Evolutionary conservation across 2,113 vertebrate genomes (phyloP).

Genomic region (Ceyx cyanopectus): DNA sequence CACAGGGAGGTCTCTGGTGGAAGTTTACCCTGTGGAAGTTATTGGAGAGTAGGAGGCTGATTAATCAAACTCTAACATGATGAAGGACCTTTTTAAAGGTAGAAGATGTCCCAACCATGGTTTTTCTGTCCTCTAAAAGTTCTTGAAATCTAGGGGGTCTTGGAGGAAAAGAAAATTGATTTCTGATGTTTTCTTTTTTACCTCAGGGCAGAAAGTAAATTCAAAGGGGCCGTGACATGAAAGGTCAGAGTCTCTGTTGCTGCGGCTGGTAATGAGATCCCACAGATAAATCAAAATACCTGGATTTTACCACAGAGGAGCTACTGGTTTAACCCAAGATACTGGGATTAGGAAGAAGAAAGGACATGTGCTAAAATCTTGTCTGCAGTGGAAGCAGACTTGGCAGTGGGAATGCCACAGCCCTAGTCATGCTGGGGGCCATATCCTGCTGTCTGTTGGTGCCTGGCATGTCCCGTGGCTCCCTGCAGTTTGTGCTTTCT

Average conservation of each 20-base stretch:
- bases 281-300: constrained; percentile 30
- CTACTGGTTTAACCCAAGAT: not conserved
- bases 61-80: not conserved
- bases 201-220: constrained; percentile 25
- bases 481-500: not conserved
- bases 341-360: not conserved
- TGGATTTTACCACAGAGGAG: not conserved
- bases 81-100: not conserved
- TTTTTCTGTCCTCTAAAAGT: constrained; percentile 32
- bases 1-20: fast-evolving
- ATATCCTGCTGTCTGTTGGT: not conserved
- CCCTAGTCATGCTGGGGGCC: fast-evolving
- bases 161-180: constrained; percentile 26
- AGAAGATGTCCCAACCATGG: not conserved
- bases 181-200: not conserved
- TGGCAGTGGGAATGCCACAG: not conserved
- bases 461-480: not conserved
- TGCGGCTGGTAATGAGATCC: constrained; percentile 12
- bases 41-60: not conserved
- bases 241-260: constrained; percentile 19
- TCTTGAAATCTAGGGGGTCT: constrained; percentile 30
- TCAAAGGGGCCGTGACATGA: constrained; percentile 41
- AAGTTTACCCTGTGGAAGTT: not conserved
- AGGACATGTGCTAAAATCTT: not conserved
- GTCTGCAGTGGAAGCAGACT: not conserved